Percentiles rank a stretch among this genome's conserved stretches.
Evolutionary conservation across 2,888 invertebrate genomes (phyloP).

Genomic region (Notodonta dromedarius): DNA sequence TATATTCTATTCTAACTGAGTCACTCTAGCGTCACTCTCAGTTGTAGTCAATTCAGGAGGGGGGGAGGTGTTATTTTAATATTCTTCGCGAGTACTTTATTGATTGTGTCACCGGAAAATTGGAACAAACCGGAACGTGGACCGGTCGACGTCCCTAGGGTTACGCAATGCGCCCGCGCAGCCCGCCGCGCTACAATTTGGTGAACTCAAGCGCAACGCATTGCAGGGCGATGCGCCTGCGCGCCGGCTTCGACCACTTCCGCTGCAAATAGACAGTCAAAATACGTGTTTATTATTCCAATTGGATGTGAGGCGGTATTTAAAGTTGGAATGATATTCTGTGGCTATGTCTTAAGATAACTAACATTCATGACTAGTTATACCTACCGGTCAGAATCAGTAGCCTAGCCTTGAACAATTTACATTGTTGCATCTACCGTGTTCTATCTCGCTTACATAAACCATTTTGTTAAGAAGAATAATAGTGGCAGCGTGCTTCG

Average conservation of each 20-base stretch:
- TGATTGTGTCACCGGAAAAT: conserved; percentile 5
- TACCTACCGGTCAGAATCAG: no score
- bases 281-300: neutral
- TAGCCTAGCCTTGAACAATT: no score
- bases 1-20: no score
- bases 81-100: neutral
- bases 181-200: conserved; percentile 32
- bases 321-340: neutral
- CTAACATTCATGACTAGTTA: no score
- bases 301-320: neutral
- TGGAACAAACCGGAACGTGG: conserved; percentile 28
- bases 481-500: no score
- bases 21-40: no score
- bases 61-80: no score
- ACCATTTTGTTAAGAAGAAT: no score
- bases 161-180: conserved; percentile 35
- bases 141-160: conserved; percentile 17
- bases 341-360: no score
- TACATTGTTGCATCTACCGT: no score
- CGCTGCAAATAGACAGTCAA: conserved; percentile 25
- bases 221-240: conserved; percentile 39
- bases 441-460: no score
- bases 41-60: no score
- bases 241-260: conserved; percentile 23
- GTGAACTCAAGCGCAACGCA: conserved; percentile 53